A percentile compares a stretch with the other conserved stretches of the same genome.
Evolutionary conservation across 2,888 invertebrate genomes (phyloP).

Genomic region (Drosophila pseudotalamancana): DNA sequence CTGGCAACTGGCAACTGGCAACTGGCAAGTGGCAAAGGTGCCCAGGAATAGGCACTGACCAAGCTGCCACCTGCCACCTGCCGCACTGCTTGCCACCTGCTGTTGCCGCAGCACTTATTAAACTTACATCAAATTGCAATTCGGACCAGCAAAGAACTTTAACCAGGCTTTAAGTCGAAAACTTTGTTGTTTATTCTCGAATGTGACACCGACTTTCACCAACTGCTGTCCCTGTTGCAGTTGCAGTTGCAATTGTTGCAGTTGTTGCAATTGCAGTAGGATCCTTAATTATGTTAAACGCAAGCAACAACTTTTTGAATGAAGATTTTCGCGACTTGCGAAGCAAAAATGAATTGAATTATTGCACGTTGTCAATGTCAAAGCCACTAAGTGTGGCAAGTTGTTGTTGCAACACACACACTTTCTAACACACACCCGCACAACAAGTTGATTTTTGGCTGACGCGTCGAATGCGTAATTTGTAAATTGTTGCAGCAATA

Average conservation of each 20-base stretch:
- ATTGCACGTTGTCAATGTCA: slow-evolving; percentile 64
- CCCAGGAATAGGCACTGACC: slow-evolving; percentile 12
- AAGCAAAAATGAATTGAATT: too few species aligned
- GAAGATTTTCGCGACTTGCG: slow-evolving; percentile 51
- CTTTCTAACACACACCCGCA: not conserved
- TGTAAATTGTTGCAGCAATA: slow-evolving; percentile 13
- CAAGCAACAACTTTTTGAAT: slow-evolving; percentile 54
- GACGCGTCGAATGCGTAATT: slow-evolving; percentile 46
- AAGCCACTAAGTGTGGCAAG: slow-evolving; percentile 52
- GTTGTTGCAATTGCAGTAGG: slow-evolving; percentile 6
- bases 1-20: slow-evolving; percentile 40
- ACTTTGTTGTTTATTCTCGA: slow-evolving; percentile 1
- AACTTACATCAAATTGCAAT: slow-evolving; percentile 63
- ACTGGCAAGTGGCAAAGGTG: slow-evolving; percentile 12
- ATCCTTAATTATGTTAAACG: slow-evolving; percentile 72
- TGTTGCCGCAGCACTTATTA: not conserved
- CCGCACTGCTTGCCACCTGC: not conserved
- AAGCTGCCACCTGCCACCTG: not conserved
- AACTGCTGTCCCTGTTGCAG: not conserved
- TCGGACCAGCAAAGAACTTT: slow-evolving; percentile 30
- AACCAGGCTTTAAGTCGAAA: slow-evolving; percentile 44
- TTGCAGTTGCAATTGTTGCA: slow-evolving; percentile 1
- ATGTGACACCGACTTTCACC: not conserved
- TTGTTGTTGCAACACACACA: slow-evolving; percentile 3
- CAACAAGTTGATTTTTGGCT: slow-evolving; percentile 19